phyloP scores from a whole-genome alignment of 2,113 vertebrate genomes.

The Serilophus lunatus region DNA sequence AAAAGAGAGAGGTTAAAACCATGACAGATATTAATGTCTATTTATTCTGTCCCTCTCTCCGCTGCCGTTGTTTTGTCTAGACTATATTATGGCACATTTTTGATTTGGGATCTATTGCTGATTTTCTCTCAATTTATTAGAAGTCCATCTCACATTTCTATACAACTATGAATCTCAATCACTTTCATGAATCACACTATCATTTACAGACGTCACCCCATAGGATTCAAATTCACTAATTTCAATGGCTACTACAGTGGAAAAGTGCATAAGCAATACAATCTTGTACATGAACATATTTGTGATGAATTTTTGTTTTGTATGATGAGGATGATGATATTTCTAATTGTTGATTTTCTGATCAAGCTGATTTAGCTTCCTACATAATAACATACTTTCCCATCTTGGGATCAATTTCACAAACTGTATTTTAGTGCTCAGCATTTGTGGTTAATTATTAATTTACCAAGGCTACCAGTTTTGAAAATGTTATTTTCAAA shows the following conservation, averaged over 20 bases:
- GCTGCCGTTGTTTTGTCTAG: not conserved
- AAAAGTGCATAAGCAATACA: not conserved
- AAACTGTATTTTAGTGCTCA: not conserved
- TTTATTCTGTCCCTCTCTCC: not conserved
- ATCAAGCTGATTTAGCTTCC: not conserved
- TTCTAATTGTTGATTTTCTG: not conserved
- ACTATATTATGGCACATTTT: not conserved
- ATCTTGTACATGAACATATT: not conserved
- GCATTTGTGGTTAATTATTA: not conserved
- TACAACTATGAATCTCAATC: not conserved
- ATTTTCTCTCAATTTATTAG: not conserved
- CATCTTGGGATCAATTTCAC: not conserved
- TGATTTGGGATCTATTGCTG: not conserved
- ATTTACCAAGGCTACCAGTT: not conserved
- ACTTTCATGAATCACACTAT: not conserved
- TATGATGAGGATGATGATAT: not conserved
- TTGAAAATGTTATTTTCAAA: not conserved
- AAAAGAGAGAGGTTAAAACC: too few relatives aligned
- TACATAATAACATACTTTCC: not conserved
- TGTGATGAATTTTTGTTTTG: not conserved
- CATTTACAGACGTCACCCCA: not conserved
- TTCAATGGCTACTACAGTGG: not conserved
- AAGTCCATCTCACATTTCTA: not conserved
- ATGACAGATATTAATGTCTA: not conserved
- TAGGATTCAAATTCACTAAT: not conserved